Evolutionary conservation across 2,888 invertebrate species (phyloP), one percentile per base, ranked within the genome.

Genomic region (Adelphocoris suturalis): DNA sequence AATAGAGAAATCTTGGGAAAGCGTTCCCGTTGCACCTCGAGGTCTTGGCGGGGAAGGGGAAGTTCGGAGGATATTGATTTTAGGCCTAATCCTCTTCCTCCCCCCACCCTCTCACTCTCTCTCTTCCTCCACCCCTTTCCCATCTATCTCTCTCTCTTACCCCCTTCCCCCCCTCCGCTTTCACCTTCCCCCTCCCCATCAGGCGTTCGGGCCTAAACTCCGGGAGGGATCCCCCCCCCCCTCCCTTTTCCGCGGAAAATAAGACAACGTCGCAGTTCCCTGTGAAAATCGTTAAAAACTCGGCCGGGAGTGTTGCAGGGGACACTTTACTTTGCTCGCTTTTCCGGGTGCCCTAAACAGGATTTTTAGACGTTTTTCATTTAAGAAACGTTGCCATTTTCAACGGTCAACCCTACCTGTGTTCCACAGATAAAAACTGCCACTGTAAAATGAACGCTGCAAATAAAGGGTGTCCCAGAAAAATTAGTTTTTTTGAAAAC

Each of bases 31-130:
- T 52, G 82, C 52, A 82, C 48, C 82, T 82, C 23, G 23, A n/a
- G 13, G 52, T 52, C 52, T 52, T 52, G 68, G 82, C 14, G 82
- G 82, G 52, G 48, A 27, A n/a, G 48, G 23, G 52, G 82, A 11
- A 82, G 82, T 82, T 82, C 82, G 48, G 82, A 82, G 82, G 82
- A 82, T 82, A 82, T 82, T 82, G 82, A 82, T 82, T 82, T 82
- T 82, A 82, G 82, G 82, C 82, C 82, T 82, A 82, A 82, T 82
- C 82, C 82, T 82, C 82, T 82, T 82, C 82, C 52, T 23, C 82
- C 46, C 23, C 19, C 75, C 19, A 2, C 75, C 75, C 3, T 19
- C n/a, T n/a, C n/a, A n/a, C n/a, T n/a, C n/a, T n/a, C n/a, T n/a
- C n/a, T n/a, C 23, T 23, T 68, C 75, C 28, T 28, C 13, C 19